Evolutionary conservation across 2,888 invertebrate species (phyloP).

Genomic region (Polymixis flavicincta): DNA sequence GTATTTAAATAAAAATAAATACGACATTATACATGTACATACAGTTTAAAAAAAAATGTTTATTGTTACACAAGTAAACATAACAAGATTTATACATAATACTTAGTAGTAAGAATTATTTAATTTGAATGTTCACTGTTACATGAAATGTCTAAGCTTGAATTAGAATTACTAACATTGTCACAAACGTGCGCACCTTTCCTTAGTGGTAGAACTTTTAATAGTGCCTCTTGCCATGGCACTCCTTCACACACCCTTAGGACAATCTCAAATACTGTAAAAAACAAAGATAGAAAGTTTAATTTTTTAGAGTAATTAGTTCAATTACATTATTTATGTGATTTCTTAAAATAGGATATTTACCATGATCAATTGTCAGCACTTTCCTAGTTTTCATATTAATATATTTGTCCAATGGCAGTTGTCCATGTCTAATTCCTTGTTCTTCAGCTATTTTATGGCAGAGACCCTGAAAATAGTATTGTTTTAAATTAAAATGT

Average conservation of each 20-base stretch:
- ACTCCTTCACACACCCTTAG: slow-evolving; percentile 94
- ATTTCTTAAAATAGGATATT: slow-evolving; percentile 9
- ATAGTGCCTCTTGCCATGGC: slow-evolving; percentile 94
- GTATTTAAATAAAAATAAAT: slow-evolving; percentile 46
- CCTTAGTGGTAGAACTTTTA: slow-evolving; percentile 94
- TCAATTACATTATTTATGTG: background rate
- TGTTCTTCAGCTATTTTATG: slow-evolving; percentile 94
- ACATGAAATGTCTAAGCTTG: slow-evolving; percentile 74
- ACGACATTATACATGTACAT: background rate
- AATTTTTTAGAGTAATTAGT: slow-evolving; percentile 21
- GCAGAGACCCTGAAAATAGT: slow-evolving; percentile 93
- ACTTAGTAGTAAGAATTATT: slow-evolving; percentile 42
- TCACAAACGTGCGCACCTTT: slow-evolving; percentile 92
- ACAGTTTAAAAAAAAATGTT: slow-evolving; percentile 34
- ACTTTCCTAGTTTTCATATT: slow-evolving; percentile 98
- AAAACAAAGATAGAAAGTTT: slow-evolving; percentile 30
- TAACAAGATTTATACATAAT: slow-evolving; percentile 44
- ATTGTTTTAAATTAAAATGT: background rate
- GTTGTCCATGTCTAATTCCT: slow-evolving; percentile 94
- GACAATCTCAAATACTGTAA: slow-evolving; percentile 96
- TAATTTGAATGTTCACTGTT: slow-evolving; percentile 70
- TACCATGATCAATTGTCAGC: slow-evolving; percentile 98
- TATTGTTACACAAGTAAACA: slow-evolving; percentile 51
- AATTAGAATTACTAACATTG: slow-evolving; percentile 73
- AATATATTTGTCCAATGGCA: slow-evolving; percentile 97